Base-by-base conservation (phyloP, 2,797 vertebrate species). In the Emydoidea blandingii region DNA sequence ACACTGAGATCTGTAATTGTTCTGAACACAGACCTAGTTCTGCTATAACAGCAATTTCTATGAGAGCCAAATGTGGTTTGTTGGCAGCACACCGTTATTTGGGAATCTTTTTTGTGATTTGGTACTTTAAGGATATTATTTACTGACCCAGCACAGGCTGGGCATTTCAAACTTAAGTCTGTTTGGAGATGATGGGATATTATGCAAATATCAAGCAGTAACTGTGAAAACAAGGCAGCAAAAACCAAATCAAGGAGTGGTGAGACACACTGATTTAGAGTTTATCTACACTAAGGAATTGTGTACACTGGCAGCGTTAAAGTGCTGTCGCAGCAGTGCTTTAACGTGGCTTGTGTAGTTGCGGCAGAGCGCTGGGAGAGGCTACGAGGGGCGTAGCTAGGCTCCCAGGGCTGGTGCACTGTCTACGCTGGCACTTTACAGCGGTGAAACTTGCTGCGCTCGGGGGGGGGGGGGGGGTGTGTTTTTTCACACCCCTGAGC, bases 371-470 rank as follows among this genome's bases (percentile, higher is more conserved):
- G 5, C 10, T 27, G 85, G 52, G 18, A 54, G 1, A 23, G 25
- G 44, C 18, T 3, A 7, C 37, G 5, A 3, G 0, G 1, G 12
- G 29, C 85, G 0, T 54, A 54, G 53, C 53, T 54, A 54, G 53
- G 53, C 53, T 54, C 19, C 7, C 7, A 54, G 53, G 2, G 19
- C 53, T 54, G 7, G 53, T 54, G 53, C 19, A 21, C 19, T 54
- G 19, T 54, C 53, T 54, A 21, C 53, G 4, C 53, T 54, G 53
- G 53, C 19, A 21, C 19, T 54, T 54, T 9, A 53, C 52, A 54
- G 53, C 1, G 8, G 7, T 54, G 53, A 54, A 54, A 54, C 8
- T 21, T 54, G 53, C 53, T 23, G 53, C 8, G 8, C 19, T 54
- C 52, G 8, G 18, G 53, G 19, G 53, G 19, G 19, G n/a, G n/a